Conservation (phyloP, 2,888 invertebrate species). For the Trachelus troglodyta region DNA sequence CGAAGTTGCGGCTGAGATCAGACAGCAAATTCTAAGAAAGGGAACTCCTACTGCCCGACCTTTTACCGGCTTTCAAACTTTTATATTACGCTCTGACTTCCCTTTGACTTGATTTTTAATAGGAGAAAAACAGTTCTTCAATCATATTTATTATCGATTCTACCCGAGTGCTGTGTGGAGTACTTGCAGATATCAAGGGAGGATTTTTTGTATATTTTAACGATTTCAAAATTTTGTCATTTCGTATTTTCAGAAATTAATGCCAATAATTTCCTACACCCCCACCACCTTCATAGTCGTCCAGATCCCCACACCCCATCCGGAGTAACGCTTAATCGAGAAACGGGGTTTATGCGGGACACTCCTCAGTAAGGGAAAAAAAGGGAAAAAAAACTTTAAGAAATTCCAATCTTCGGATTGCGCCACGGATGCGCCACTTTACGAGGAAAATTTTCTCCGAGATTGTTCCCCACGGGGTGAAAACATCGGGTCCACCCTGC, state of each 20-base stretch:
- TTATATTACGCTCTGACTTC: slow-evolving; percentile 2
- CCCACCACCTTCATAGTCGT: neutral
- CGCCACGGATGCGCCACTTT: neutral
- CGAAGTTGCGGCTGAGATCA: neutral
- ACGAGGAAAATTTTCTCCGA: neutral
- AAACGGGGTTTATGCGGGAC: neutral
- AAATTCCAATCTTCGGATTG: slow-evolving; percentile 2
- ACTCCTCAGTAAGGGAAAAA: neutral
- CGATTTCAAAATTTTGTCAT: neutral
- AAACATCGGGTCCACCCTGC: neutral
- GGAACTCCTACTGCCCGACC: neutral
- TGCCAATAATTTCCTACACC: neutral
- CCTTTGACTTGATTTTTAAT: neutral
- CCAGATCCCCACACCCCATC: too few relatives aligned
- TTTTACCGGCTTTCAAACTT: slow-evolving; percentile 4
- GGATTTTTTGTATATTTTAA: neutral
- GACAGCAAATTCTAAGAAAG: neutral
- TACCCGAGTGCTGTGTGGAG: neutral
- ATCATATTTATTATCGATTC: neutral
- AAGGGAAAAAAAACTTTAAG: neutral
- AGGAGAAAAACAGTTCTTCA: neutral
- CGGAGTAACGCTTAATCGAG: neutral
- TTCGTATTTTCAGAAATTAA: neutral
- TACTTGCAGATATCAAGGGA: neutral
- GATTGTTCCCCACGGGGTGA: neutral